Percentiles rank a stretch among this genome's conserved stretches.
These are phyloP conservation scores for Melanotaenia parkinsoni DNA, from an alignment of 2,797 vertebrate species.

Conservation along the genomic window DNA sequence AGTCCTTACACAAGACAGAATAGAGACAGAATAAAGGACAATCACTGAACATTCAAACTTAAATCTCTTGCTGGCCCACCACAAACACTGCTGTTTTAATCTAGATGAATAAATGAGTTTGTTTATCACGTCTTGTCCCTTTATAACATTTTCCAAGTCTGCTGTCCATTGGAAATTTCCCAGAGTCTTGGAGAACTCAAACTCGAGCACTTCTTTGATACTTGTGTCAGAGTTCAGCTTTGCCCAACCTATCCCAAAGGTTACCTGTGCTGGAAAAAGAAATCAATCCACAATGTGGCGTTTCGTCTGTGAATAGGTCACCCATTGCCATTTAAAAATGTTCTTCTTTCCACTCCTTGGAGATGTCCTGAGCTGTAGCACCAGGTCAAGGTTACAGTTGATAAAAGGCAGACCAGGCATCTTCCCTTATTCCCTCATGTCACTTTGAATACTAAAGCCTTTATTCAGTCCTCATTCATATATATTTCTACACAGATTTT, in stretches of 20 bases:
- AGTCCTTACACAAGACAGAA: too few species aligned
- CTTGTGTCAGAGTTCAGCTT: conserved; percentile 42
- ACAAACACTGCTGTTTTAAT: too few species aligned
- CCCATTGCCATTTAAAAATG: conserved; percentile 62
- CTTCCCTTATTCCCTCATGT: conserved; percentile 22
- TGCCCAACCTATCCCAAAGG: conserved; percentile 58
- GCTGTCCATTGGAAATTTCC: not conserved
- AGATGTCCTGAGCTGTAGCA: conserved; percentile 35
- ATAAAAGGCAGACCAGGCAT: conserved; percentile 37
- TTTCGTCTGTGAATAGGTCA: conserved; percentile 70
- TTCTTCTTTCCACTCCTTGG: conserved; percentile 36
- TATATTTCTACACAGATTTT: conserved; percentile 4
- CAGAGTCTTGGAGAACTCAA: conserved; percentile 17
- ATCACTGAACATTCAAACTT: too few species aligned
- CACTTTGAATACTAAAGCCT: conserved; percentile 23
- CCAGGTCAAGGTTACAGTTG: conserved; percentile 62
- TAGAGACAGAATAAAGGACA: too few species aligned
- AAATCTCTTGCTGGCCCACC: too few species aligned
- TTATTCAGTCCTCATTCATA: conserved; percentile 30
- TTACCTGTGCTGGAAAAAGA: conserved; percentile 60
- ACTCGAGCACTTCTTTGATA: conserved; percentile 27
- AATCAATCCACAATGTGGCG: conserved; percentile 66
- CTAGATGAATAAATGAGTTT: too few species aligned
- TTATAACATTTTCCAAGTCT: too few species aligned
- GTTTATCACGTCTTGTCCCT: too few species aligned